A percentile compares a stretch with the other conserved stretches of the same genome.
Conservation (phyloP, 2,888 invertebrate species). For the Calameuta pallipes region DNA sequence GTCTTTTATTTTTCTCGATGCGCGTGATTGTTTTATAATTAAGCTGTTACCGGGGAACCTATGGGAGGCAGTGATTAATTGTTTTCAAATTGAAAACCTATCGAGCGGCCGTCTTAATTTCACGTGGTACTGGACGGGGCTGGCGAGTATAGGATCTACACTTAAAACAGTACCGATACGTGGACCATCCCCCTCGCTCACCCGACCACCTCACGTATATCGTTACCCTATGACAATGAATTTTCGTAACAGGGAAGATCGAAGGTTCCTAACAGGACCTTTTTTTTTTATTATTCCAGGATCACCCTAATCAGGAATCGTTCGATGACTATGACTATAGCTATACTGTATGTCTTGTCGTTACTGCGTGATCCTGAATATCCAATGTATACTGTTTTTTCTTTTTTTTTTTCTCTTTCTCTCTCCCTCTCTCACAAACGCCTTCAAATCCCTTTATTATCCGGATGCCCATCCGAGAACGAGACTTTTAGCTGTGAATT, state of each 20-base stretch:
- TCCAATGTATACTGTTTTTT: not conserved
- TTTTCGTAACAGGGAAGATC: not conserved
- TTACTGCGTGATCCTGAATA: not conserved
- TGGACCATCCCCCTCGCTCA: not conserved
- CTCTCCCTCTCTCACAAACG: not conserved
- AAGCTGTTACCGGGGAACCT: constrained; percentile 56
- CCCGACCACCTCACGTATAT: not conserved
- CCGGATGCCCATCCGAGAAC: not conserved
- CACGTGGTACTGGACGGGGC: constrained; percentile 16
- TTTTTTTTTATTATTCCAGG: not conserved
- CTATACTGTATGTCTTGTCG: not conserved
- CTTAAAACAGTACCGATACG: not conserved
- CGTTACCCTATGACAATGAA: not conserved
- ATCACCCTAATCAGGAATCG: not conserved
- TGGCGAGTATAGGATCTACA: not conserved
- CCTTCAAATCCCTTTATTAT: not conserved
- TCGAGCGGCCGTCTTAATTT: constrained; percentile 55
- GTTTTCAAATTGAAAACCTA: constrained; percentile 63
- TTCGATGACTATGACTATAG: not conserved
- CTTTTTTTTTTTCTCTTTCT: not conserved
- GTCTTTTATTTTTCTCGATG: constrained; percentile 32
- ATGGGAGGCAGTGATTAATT: constrained; percentile 58
- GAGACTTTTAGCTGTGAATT: not conserved
- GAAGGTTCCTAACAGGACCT: constrained; percentile 1
- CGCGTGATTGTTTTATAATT: constrained; percentile 66